phyloP scores from a whole-genome alignment of 2,888 invertebrate species.

The Apotomis capreana region DNA sequence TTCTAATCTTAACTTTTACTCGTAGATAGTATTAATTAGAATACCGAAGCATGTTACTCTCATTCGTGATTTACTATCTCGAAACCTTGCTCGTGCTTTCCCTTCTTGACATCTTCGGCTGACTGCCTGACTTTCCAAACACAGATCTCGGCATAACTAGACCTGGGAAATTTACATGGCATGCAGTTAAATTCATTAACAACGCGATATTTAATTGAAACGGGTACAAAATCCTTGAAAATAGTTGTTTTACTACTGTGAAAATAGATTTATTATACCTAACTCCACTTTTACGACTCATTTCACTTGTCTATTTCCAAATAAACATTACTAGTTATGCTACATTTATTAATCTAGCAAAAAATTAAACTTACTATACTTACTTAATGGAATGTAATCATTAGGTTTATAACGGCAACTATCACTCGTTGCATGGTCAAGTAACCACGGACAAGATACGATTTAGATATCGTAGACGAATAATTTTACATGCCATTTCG shows the following conservation, averaged over 20 bases:
- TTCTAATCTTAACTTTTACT: conserved; percentile 22
- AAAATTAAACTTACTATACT: background rate
- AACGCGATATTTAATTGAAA: background rate
- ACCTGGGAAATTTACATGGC: conserved; percentile 19
- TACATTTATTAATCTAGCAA: background rate
- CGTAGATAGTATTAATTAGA: conserved; percentile 33
- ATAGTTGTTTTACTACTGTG: background rate
- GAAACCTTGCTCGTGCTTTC: conserved; percentile 37
- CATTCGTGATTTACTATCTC: conserved; percentile 41
- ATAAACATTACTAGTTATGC: too few species aligned
- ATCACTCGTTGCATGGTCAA: conserved; percentile 6
- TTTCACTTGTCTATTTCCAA: background rate
- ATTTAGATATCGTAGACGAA: conserved; percentile 16
- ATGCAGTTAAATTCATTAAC: background rate
- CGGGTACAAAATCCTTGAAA: background rate
- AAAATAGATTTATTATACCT: background rate
- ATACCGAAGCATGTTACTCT: conserved; percentile 32
- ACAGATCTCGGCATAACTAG: conserved; percentile 36
- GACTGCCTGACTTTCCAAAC: conserved; percentile 36
- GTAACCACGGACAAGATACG: conserved; percentile 13
- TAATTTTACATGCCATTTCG: conserved; percentile 28
- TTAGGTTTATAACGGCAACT: background rate
- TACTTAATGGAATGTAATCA: conserved; percentile 11
- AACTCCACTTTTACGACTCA: too few species aligned
- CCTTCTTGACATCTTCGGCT: conserved; percentile 42